Base-by-base conservation (phyloP, 2,797 vertebrate species). In the Pipistrellus pipistrellus region DNA sequence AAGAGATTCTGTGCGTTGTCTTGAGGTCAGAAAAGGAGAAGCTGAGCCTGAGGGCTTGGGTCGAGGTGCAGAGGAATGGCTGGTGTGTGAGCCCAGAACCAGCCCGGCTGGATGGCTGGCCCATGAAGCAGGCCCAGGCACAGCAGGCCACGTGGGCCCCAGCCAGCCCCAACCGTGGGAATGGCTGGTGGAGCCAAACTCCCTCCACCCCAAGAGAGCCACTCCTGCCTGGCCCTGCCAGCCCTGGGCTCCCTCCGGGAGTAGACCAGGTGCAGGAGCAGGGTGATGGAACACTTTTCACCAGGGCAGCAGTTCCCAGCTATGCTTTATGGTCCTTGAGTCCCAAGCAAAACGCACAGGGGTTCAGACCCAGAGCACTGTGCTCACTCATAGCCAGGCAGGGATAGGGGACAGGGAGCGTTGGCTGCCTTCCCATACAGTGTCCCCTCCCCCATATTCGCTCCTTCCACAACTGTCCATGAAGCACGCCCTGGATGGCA, bases 51-150 rank as follows among this genome's bases (percentile, higher is more conserved):
- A 90, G 91, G 96, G 83, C 78, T 75, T 77, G 32, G 72, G 82
- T 41, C 9, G 5, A 59, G 51, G 86, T 30, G 59, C 30, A 30
- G 80, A 66, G 48, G 23, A 68, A 38, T 14, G 35, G 78, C 38
- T n/a, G 57, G 90, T 72, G 87, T 95, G 92, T 57, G 76, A 96
- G 94, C 91, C 62, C 69, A 44, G 85, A 96, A 96, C 96, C 30
- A 3, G 96, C 93, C 84, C 73, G 51, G 83, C 96, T 18, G 44
- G 89, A 95, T 96, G 85, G 89, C 87, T 94, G 71, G 62, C 25
- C n/a, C 55, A 3, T 96, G 96, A 96, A 85, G 88, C 95, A 95
- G 89, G 83, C 86, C 80, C 46, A 46, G 84, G 91, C 14, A 0
- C 85, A 69, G 88, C 88, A 9, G 23, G 82, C 85, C 95, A 87